Conservation (phyloP, 2,888 invertebrate genomes). For the Ischnura elegans region DNA sequence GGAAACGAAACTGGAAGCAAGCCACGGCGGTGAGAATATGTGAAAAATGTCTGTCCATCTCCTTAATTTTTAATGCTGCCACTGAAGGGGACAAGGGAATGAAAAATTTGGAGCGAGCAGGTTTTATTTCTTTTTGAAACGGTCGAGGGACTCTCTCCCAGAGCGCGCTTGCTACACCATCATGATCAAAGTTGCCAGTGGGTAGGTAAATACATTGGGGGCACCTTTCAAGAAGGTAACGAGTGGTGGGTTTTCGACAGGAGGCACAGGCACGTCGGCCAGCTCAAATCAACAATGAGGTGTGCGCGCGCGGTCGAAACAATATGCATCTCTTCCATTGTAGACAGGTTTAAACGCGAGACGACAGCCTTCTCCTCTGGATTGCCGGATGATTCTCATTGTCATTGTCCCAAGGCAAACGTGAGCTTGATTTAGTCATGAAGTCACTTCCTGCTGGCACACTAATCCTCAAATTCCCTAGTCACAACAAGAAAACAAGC, state of each 20-base stretch:
- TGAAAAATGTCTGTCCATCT: not conserved
- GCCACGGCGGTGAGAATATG: not conserved
- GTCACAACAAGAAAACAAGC: not conserved
- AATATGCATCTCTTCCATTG: not conserved
- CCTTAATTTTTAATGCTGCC: slow-evolving; percentile 6
- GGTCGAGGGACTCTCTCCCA: not conserved
- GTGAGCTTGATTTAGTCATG: not conserved
- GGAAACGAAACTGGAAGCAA: not conserved
- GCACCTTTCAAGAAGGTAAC: not conserved
- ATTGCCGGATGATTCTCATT: not conserved
- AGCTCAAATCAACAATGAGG: not conserved
- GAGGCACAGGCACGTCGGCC: not conserved
- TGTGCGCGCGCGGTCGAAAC: not conserved
- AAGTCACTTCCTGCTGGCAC: not conserved
- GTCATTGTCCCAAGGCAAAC: not conserved
- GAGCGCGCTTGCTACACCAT: not conserved
- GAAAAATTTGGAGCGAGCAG: not conserved
- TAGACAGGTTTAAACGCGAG: not conserved
- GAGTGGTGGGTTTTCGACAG: not conserved
- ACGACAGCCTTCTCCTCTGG: not conserved
- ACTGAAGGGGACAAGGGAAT: not conserved
- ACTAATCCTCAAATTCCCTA: not conserved
- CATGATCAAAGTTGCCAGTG: not conserved
- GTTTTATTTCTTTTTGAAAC: not conserved
- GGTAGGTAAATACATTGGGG: no score